Evolutionary conservation across 2,888 invertebrate species (phyloP), one percentile per base, ranked within the genome.

Genomic region (Sminthurinus aureus): DNA sequence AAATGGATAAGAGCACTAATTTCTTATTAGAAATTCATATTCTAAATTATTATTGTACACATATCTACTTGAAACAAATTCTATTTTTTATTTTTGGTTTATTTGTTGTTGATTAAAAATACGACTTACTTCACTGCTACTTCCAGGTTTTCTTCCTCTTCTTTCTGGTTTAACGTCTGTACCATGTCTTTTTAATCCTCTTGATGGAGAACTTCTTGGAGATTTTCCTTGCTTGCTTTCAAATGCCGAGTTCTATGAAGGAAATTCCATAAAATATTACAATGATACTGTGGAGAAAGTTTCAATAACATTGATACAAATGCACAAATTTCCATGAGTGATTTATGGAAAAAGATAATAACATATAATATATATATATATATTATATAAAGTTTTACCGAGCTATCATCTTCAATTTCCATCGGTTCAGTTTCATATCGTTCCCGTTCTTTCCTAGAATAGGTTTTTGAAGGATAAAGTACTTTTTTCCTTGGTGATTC

Each of bases 91-190:
- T 8, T n/a, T n/a, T n/a, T n/a, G n/a, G n/a, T n/a, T n/a, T n/a
- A n/a, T n/a, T n/a, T n/a, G n/a, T n/a, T n/a, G n/a, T n/a, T n/a
- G n/a, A n/a, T n/a, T n/a, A n/a, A n/a, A n/a, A n/a, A n/a, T n/a
- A n/a, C n/a, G n/a, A 9, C 76, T 76, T 76, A 76, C 76, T 81
- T 81, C 81, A 81, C 81, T 81, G n/a, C n/a, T n/a, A 22, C 15
- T 11, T 15, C 73, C 51, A 64, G 73, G 52, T 58, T 81, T 81
- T 20, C 81, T 20, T 26, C 73, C 81, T 24, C 71, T 81, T 74
- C 58, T 81, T 9, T 81, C 81, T 1, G 74, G 64, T 2, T 4
- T 24, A 58, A 51, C 8, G 6, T 22, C 71, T 22, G 22, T 24
- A 71, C 12, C 8, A 13, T 18, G 24, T 20, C 24, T 71, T 52